Conservation (phyloP, 2,113 vertebrate species). For the Nibea albiflora region DNA sequence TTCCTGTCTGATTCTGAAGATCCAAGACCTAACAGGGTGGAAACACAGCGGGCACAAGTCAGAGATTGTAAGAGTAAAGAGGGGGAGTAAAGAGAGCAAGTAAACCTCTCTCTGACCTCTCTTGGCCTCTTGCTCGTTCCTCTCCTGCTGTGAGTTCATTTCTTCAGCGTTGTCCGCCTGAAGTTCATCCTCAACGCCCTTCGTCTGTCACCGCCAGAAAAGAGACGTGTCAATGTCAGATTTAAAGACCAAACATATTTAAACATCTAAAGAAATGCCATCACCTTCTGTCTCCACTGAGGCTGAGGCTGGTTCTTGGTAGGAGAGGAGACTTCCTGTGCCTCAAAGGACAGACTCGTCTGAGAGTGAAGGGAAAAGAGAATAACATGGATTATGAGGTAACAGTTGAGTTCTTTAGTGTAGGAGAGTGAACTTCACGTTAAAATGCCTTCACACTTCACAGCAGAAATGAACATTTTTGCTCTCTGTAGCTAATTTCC, state of each 20-base stretch:
- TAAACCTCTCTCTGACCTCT: constrained; percentile 66
- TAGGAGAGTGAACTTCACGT: neutral
- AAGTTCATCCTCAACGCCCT: constrained; percentile 27
- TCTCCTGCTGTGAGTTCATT: constrained; percentile 25
- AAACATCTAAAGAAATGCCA: neutral
- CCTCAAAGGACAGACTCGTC: constrained; percentile 83
- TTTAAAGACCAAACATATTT: accelerated
- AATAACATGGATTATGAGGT: neutral
- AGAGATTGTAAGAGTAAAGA: neutral
- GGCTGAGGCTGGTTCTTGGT: constrained; percentile 56
- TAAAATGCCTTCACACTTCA: no score
- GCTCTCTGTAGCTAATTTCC: no score
- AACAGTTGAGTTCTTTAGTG: neutral
- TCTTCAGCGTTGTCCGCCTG: constrained; percentile 39
- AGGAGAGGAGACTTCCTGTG: constrained; percentile 79
- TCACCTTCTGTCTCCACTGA: constrained; percentile 79
- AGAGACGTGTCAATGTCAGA: neutral
- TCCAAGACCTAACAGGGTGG: constrained; percentile 18
- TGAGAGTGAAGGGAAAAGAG: constrained; percentile 47
- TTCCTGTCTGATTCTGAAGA: constrained; percentile 49
- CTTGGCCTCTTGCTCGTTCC: constrained; percentile 33
- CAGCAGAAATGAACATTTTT: no score
- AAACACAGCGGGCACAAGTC: neutral
- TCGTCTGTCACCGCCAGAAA: constrained; percentile 5
- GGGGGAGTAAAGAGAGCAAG: neutral